A percentile compares a stretch with the other conserved stretches of the same genome.
Conservation (phyloP, 2,113 vertebrate species). For the Anser brachyrhynchus region DNA sequence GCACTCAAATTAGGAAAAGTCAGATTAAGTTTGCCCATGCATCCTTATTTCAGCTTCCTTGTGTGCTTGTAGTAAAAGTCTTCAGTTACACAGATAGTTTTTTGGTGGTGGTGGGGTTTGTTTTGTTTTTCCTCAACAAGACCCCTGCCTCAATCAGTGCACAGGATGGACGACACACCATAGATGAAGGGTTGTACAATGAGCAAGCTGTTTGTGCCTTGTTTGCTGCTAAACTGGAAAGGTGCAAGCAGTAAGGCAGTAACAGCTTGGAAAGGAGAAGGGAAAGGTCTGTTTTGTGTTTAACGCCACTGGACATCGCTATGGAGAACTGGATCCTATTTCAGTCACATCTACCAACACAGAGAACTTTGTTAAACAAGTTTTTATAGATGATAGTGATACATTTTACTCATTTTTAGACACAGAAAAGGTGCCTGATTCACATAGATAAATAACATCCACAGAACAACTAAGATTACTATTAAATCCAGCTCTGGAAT, state of each 20-base stretch:
- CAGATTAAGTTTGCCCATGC: constrained; percentile 56
- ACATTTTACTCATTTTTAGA: constrained; percentile 5
- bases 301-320: neutral
- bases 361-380: constrained; percentile 13
- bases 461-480: neutral
- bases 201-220: neutral
- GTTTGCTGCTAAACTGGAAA: neutral
- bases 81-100: neutral
- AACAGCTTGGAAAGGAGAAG: neutral
- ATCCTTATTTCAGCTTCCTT: constrained; percentile 54
- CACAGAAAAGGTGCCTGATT: neutral
- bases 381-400: neutral
- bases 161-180: constrained; percentile 63
- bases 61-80: neutral
- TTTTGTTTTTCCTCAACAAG: neutral
- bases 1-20: constrained; percentile 51
- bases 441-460: constrained; percentile 29
- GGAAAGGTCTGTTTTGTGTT: neutral
- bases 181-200: neutral
- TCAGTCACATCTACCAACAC: neutral
- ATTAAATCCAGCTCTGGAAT: neutral
- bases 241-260: neutral
- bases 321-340: neutral
- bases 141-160: constrained; percentile 71
- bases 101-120: neutral